Evolutionary conservation across 2,797 vertebrate species (phyloP).

Genomic region (Halcyon chelicuti): DNA sequence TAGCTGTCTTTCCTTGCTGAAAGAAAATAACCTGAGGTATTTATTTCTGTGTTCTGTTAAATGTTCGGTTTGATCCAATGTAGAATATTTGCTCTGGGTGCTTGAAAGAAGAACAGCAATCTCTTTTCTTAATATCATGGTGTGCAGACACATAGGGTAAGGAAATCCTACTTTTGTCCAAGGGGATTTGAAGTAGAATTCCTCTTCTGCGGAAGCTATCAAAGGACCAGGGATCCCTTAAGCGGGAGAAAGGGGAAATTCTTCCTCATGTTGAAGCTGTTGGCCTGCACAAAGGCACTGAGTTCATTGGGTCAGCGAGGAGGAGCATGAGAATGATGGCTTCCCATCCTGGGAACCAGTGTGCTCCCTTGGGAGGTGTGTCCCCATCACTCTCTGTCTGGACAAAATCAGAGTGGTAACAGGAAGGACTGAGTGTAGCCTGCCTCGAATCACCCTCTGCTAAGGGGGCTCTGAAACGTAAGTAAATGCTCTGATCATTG

Average conservation of each 20-base stretch:
- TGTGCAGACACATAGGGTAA: not conserved
- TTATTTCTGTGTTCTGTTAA: not conserved
- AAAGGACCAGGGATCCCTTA: not conserved
- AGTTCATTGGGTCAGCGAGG: not conserved
- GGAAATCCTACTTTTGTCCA: not conserved
- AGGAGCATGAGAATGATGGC: not conserved
- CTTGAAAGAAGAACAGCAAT: not conserved
- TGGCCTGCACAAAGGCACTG: not conserved
- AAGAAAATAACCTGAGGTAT: not conserved
- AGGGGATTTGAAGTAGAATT: not conserved
- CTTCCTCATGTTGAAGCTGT: not conserved
- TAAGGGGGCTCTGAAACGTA: not conserved
- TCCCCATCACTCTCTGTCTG: not conserved
- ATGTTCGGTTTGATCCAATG: not conserved
- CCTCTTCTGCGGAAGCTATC: not conserved
- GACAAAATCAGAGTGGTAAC: not conserved
- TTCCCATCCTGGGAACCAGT: not conserved
- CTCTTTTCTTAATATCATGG: not conserved
- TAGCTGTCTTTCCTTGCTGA: not conserved
- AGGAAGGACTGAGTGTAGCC: not conserved
- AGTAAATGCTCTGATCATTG: not conserved
- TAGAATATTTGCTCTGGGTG: not conserved
- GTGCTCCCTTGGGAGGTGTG: not conserved
- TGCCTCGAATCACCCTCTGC: not conserved
- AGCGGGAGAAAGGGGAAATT: not conserved